These are phyloP conservation scores for Andrena praecox DNA, from an alignment of 2,888 invertebrate genomes.

Conservation along the genomic window DNA sequence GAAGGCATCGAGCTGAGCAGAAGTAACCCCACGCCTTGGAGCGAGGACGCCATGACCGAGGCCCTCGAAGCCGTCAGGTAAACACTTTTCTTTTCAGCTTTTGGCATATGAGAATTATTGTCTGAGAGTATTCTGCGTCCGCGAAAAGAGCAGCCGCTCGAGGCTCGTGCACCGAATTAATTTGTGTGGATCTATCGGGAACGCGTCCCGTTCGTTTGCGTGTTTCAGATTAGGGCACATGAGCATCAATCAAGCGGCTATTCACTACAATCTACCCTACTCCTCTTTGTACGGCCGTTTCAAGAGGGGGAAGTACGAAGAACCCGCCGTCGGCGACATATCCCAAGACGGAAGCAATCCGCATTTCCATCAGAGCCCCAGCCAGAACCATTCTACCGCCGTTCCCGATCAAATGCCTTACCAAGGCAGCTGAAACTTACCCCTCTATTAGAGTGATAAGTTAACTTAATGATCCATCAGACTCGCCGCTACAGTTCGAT, in stretches of 20 bases:
- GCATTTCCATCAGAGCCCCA: slow-evolving; percentile 83
- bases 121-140: neutral
- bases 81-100: neutral
- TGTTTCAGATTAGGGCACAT: slow-evolving; percentile 92
- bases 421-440: slow-evolving; percentile 85
- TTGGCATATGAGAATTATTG: too few species aligned
- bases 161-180: too few species aligned
- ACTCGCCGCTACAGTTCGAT: slow-evolving; percentile 24
- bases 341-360: slow-evolving; percentile 84
- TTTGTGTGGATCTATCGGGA: slow-evolving; percentile 13
- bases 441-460: slow-evolving; percentile 81
- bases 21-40: slow-evolving; percentile 96
- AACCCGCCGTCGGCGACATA: slow-evolving; percentile 82
- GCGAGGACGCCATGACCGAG: slow-evolving; percentile 96
- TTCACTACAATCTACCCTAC: slow-evolving; percentile 95
- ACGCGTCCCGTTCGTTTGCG: neutral
- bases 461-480: slow-evolving; percentile 62
- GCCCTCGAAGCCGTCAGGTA: slow-evolving; percentile 95
- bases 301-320: slow-evolving; percentile 94
- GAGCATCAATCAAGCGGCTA: slow-evolving; percentile 97
- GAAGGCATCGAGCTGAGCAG: slow-evolving; percentile 96
- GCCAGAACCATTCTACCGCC: slow-evolving; percentile 83
- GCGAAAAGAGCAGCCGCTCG: neutral
- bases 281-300: slow-evolving; percentile 95
- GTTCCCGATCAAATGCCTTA: slow-evolving; percentile 84